Evolutionary conservation across 2,797 vertebrate genomes (phyloP), one percentile per base, ranked within the genome.

Genomic region (Heterohyrax brucei): DNA sequence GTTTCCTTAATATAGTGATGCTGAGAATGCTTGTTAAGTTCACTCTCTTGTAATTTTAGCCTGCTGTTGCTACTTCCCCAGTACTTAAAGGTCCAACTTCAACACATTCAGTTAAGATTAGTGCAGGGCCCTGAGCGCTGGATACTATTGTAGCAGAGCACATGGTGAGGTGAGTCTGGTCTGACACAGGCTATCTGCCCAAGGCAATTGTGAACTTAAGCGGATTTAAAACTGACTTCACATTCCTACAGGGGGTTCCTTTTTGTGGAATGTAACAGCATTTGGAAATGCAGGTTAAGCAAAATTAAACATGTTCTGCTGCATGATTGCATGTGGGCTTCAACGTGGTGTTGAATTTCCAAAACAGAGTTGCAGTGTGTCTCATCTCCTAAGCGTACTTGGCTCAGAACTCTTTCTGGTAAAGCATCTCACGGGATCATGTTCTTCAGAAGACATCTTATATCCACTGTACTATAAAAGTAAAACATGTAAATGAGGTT

Each of bases 161-260:
- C 61, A 81, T 9, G 50, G 30, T 14, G 16, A 66, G 48, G n/a
- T 72, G n/a, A 79, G 18, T 44, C 6, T 88, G 39, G 26, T 50
- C 61, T 53, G 33, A 78, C 30, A 50, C 61, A 82, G 21, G 14
- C 21, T 14, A 21, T 1, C 3, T 44, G 53, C 68, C 24, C 59
- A 66, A 66, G 81, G 30, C 1, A 33, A 68, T 4, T 66, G 75
- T 64, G 39, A 93, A 46, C 72, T 9, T 78, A 28, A 80, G 28
- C 75, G 68, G 87, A 56, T 86, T 76, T 82, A 87, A 64, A 92
- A 93, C 46, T 22, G 73, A 16, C 84, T 96, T 73, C 4, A 10
- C 30, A n/a, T 56, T 81, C 83, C 82, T 81, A 14, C 1, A 50
- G 76, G 30, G 72, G 10, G 33, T 79, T 92, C 68, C 44, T 0